Evolutionary conservation across 2,888 invertebrate species (phyloP).

Genomic region (Dromius quadrimaculatus): DNA sequence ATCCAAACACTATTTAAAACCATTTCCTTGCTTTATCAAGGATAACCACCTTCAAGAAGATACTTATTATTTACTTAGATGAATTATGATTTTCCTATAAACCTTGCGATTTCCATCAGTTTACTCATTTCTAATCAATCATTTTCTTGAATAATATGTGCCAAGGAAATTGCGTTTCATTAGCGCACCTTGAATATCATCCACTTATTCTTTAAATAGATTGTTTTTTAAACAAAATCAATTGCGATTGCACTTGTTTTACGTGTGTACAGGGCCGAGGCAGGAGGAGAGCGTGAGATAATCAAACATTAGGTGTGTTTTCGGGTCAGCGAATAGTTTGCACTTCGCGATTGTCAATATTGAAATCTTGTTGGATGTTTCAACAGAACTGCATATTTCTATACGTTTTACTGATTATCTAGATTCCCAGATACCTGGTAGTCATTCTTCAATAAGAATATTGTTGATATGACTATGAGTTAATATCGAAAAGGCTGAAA

Average conservation of each 20-base stretch:
- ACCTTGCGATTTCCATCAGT: neutral
- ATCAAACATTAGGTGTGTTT: slow-evolving; percentile 55
- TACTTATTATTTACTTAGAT: slow-evolving; percentile 13
- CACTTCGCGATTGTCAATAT: slow-evolving; percentile 25
- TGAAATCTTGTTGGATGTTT: slow-evolving; percentile 24
- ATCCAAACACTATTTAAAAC: slow-evolving; percentile 4
- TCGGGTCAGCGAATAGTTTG: slow-evolving; percentile 37
- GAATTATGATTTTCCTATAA: slow-evolving; percentile 2
- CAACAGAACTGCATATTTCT: too few species aligned
- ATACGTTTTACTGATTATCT: too few species aligned
- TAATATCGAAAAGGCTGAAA: too few species aligned
- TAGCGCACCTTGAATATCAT: too few species aligned
- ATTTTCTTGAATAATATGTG: neutral
- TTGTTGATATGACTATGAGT: too few species aligned
- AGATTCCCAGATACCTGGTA: too few species aligned
- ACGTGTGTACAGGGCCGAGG: slow-evolving; percentile 12
- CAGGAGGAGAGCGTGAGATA: slow-evolving; percentile 54
- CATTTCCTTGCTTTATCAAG: slow-evolving; percentile 20
- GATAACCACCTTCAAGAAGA: slow-evolving; percentile 8
- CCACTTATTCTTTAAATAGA: too few species aligned
- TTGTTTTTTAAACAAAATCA: slow-evolving; percentile 32
- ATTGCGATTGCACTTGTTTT: slow-evolving; percentile 30
- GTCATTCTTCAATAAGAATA: too few species aligned
- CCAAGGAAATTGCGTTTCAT: slow-evolving; percentile 21
- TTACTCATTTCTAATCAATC: too few species aligned